Base-by-base conservation (phyloP, 2,797 vertebrate species). In the Hyperoplus immaculatus region DNA sequence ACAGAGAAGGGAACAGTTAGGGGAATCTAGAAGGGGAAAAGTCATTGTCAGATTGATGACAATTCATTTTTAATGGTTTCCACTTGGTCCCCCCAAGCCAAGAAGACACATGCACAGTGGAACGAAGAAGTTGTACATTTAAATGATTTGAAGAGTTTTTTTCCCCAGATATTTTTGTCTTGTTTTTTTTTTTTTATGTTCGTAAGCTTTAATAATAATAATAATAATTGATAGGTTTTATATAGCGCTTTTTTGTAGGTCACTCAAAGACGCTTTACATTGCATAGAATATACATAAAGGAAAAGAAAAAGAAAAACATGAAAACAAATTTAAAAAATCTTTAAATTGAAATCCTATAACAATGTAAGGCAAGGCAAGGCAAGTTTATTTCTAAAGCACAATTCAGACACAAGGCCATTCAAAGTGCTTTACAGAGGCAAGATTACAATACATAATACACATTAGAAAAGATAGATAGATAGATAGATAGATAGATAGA, bases 21-120 rank as follows among this genome's bases (percentile, higher is more conserved):
- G 29, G 29, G 61, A 59, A 13, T 55, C 29, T 5, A 54, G 36
- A 2, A 47, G 29, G 29, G 53, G 14, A 38, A 53, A 53, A 15
- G 14, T 61, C 41, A 14, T 8, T 63, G 46, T 74, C 63, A 72
- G 49, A 71, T 14, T 69, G 76, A 80, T 75, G 46, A 80, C 21
- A 57, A 41, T 70, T 49, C 0, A 42, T 54, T 58, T 36, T 49
- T 6, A 62, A 68, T 15, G 13, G 11, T 16, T 63, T 73, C 63
- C 16, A 53, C 39, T 0, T 7, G 2, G 10, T 8, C 3, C 54
- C n/a, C 51, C 16, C 18, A 50, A 29, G 53, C 43, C 36, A 21
- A 39, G 57, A 58, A 75, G 50, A 45, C 18, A 45, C 65, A 58
- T 39, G 36, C 8, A 9, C 50, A 13, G 38, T 38, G 29, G 68